phyloP scores from a whole-genome alignment of 2,113 vertebrate genomes.

The Crotophaga sulcirostris region DNA sequence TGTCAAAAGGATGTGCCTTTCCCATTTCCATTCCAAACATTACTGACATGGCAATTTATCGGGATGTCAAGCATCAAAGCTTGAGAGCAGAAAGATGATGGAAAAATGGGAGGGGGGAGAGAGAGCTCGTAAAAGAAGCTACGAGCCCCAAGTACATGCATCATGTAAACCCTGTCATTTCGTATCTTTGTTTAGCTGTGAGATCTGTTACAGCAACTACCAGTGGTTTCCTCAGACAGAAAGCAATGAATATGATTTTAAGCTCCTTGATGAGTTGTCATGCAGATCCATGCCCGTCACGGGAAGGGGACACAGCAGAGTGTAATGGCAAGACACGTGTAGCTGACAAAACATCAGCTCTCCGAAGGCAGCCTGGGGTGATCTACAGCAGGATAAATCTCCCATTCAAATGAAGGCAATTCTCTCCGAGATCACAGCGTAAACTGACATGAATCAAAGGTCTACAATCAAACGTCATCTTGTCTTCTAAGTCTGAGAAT shows the following conservation, averaged over 20 bases:
- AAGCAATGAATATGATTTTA: conserved; percentile 4
- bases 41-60: conserved; percentile 22
- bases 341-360: conserved; percentile 14
- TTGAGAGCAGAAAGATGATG: conserved; percentile 11
- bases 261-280: not conserved
- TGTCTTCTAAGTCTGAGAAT: not conserved
- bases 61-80: not conserved
- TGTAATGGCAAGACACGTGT: not conserved
- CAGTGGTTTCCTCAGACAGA: conserved; percentile 28
- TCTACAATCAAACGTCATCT: not conserved
- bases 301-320: not conserved
- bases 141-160: not conserved
- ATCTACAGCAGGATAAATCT: conserved; percentile 29
- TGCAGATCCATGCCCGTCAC: not conserved
- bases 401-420: not conserved
- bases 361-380: conserved; percentile 17
- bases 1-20: not conserved
- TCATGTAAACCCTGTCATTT: conserved; percentile 43
- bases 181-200: conserved; percentile 36
- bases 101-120: not conserved
- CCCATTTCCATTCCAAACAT: not conserved
- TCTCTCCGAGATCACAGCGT: not conserved
- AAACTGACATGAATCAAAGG: conserved; percentile 21
- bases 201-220: conserved; percentile 35
- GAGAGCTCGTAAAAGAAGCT: not conserved